phyloP scores from a whole-genome alignment of 2,113 vertebrate species.

The Tetraodon nigroviridis region DNA sequence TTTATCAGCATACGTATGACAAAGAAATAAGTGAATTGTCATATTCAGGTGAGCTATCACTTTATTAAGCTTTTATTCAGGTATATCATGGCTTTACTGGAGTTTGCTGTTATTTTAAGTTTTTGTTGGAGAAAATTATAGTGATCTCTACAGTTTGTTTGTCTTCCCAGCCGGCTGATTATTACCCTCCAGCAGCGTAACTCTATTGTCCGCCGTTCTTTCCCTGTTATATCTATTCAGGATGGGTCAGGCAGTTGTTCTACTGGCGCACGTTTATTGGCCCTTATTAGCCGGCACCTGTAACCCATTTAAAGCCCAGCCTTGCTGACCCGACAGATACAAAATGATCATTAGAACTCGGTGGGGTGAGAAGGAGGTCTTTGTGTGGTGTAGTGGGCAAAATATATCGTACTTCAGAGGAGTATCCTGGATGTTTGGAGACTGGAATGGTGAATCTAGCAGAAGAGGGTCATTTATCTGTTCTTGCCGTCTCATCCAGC shows the following conservation, averaged over 20 bases:
- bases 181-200: conserved; percentile 38
- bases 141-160: conserved; percentile 8
- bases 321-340: conserved; percentile 34
- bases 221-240: conserved; percentile 26
- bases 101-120: no score
- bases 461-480: conserved; percentile 54
- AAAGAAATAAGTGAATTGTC: no score
- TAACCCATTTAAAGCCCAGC: conserved; percentile 36
- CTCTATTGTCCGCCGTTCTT: conserved; percentile 18
- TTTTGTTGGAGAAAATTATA: no score
- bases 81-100: no score
- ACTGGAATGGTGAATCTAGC: conserved; percentile 36
- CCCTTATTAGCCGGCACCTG: conserved; percentile 62
- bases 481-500: conserved; percentile 36
- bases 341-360: conserved; percentile 20
- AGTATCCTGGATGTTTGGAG: conserved; percentile 41
- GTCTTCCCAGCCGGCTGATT: conserved; percentile 41
- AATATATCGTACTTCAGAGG: conserved; percentile 29
- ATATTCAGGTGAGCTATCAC: no score
- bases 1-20: no score
- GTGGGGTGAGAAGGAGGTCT: conserved; percentile 17
- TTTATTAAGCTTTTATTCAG: no score
- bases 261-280: conserved; percentile 48
- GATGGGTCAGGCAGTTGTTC: conserved; percentile 53
- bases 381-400: neutral